A percentile compares a stretch with the other conserved stretches of the same genome.
These are phyloP conservation scores for Chroicocephalus ridibundus DNA, from an alignment of 2,113 vertebrate genomes.

Conservation along the genomic window DNA sequence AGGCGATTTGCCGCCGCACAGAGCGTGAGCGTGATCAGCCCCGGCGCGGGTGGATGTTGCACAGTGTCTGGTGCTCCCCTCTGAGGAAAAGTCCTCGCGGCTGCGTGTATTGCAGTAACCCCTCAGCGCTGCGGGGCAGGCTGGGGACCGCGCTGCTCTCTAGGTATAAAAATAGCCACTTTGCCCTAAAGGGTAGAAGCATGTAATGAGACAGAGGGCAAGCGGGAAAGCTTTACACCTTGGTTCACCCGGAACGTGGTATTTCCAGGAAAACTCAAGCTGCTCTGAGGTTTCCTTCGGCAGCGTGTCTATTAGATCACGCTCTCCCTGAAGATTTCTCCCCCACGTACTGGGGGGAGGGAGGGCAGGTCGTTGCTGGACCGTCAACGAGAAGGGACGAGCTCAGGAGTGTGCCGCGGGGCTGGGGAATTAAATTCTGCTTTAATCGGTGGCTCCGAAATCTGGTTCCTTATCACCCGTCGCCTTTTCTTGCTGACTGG, in stretches of 20 bases:
- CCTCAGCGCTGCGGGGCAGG: background rate
- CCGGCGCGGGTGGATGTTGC: rapidly evolving
- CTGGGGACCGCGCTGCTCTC: background rate
- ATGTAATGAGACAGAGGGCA: background rate
- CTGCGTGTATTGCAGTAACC: rapidly evolving
- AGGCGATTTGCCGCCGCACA: rapidly evolving
- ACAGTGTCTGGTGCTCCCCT: rapidly evolving
- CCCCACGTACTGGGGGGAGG: background rate
- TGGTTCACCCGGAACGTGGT: rapidly evolving
- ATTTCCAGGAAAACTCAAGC: background rate
- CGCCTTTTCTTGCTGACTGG: background rate
- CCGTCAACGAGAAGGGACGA: rapidly evolving
- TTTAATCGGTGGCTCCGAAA: background rate
- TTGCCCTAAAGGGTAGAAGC: rapidly evolving
- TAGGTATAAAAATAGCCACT: background rate
- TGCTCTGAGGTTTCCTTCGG: background rate
- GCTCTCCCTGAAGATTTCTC: background rate
- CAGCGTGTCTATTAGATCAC: background rate
- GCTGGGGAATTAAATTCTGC: background rate
- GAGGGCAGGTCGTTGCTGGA: background rate
- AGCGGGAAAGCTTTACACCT: rapidly evolving
- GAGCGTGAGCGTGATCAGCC: too few species aligned
- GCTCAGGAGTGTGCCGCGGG: background rate
- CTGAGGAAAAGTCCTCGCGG: background rate
- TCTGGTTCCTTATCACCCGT: background rate